Evolutionary conservation across 2,113 vertebrate genomes (phyloP).

Genomic region (Thinocorus orbignyianus): DNA sequence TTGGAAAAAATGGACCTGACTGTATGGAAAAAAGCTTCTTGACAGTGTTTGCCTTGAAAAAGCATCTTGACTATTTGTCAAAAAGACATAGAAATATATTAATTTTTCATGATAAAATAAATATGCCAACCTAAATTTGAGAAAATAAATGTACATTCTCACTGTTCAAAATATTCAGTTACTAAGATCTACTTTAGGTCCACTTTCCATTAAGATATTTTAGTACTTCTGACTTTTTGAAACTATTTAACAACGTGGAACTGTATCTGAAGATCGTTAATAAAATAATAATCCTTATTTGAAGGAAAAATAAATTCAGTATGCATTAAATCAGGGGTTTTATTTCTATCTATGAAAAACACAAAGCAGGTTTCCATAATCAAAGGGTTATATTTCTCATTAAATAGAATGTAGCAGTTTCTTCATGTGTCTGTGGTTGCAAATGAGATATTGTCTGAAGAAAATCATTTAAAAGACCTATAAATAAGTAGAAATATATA

Average conservation of each 20-base stretch:
- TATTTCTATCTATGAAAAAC: not conserved
- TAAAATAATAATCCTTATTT: not conserved
- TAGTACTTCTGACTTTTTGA: not conserved
- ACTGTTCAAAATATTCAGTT: not conserved
- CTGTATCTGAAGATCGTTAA: not conserved
- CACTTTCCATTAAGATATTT: not conserved
- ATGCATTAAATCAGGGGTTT: accelerated
- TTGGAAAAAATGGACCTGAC: not conserved
- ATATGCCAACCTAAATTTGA: not conserved
- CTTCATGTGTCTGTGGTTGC: not conserved
- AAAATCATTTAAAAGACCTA: not conserved
- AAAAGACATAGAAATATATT: not conserved
- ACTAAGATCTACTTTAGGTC: not conserved
- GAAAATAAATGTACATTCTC: accelerated
- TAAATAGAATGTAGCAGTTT: not conserved
- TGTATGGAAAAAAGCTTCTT: not conserved
- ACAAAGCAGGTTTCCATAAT: not conserved
- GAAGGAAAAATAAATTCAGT: not conserved
- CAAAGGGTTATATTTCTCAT: not conserved
- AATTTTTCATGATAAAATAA: not conserved
- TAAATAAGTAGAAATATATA: not conserved
- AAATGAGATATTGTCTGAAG: not conserved
- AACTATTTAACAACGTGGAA: not conserved
- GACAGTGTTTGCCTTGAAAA: not conserved
- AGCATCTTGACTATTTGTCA: not conserved